Base-by-base conservation (phyloP, 2,113 vertebrate species). In the Oreocharis arfaki region DNA sequence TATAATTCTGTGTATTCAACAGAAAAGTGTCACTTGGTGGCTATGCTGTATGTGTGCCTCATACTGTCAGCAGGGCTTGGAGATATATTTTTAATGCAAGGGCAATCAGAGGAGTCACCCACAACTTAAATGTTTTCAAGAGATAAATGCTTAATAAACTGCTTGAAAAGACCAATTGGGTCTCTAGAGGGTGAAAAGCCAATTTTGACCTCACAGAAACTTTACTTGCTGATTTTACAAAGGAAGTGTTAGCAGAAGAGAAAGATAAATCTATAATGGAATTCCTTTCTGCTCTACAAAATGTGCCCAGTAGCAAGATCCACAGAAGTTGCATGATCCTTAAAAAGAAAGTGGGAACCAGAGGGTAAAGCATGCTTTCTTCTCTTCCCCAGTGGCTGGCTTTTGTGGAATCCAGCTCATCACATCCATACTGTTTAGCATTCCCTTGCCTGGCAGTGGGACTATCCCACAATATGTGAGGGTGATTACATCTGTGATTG, bases 91-190 rank as follows among this genome's bases (percentile, higher is more conserved):
- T 57, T 91, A 91, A 93, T 96, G 78, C 76, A 90, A 77, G 46
- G 77, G 67, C 91, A 87, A 70, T 92, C 60, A 67, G 53, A 92
- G 68, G 53, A 96, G 68, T 61, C 80, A 86, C 84, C 77, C 39
- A 61, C 55, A 77, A 52, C 44, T 68, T 84, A 93, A 95, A 71
- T 67, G 81, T 90, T 93, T 97, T 81, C 91, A 86, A 41, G 77
- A 96, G 84, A 95, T 95, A 92, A 95, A 90, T 55, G 74, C 93
- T 96, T 96, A 84, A 96, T 96, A 92, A 95, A 84, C 60, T 68
- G 32, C 84, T 93, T 96, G 95, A 92, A 92, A 96, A 97, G 91
- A 92, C 78, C 69, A 71, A 33, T 42, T 86, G 67, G 52, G 81
- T 88, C 96, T 92, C 95, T 67, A 88, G 95, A 88, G 95, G 44